These are phyloP conservation scores for Ectemnius continuus DNA, from an alignment of 2,888 invertebrate genomes.

Conservation along the genomic window DNA sequence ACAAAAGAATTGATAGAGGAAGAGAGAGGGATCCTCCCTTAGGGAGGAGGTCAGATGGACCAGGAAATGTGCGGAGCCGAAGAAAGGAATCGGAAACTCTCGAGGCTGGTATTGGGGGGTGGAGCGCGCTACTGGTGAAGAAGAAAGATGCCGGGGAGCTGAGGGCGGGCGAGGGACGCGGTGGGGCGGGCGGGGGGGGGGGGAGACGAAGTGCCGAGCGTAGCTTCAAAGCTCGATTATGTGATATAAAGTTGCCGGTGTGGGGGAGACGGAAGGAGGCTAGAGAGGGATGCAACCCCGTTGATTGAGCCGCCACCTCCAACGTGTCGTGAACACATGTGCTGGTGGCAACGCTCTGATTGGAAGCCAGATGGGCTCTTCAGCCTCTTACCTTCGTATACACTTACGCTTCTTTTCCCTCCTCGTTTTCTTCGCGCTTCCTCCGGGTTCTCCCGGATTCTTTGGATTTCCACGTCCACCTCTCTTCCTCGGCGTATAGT, in stretches of 20 bases:
- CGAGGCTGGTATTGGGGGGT: neutral
- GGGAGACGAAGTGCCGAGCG: conserved; percentile 34
- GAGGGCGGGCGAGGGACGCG: conserved; percentile 9
- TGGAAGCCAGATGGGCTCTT: conserved; percentile 73
- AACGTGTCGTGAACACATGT: conserved; percentile 71
- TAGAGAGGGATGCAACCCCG: conserved; percentile 64
- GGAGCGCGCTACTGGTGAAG: too few relatives aligned
- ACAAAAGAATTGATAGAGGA: conserved; percentile 27
- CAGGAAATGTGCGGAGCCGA: conserved; percentile 1
- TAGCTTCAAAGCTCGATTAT: conserved; percentile 65
- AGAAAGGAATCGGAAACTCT: neutral
- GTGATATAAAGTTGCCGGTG: conserved; percentile 67
- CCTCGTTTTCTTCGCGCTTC: conserved; percentile 8
- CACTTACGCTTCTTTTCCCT: conserved; percentile 19
- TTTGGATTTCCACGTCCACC: conserved; percentile 28
- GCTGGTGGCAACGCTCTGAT: conserved; percentile 72
- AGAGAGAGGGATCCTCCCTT: conserved; percentile 12
- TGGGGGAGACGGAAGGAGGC: conserved; percentile 56
- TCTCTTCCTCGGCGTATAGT: conserved; percentile 11
- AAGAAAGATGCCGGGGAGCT: too few relatives aligned
- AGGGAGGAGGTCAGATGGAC: conserved; percentile 29
- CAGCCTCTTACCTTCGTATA: conserved; percentile 64
- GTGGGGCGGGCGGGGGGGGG: conserved; percentile 9
- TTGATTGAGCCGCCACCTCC: conserved; percentile 70
- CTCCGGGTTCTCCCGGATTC: neutral